These are phyloP conservation scores for Vanessa tameamea DNA, from an alignment of 1,140 invertebrate genomes.

Conservation along the genomic window DNA sequence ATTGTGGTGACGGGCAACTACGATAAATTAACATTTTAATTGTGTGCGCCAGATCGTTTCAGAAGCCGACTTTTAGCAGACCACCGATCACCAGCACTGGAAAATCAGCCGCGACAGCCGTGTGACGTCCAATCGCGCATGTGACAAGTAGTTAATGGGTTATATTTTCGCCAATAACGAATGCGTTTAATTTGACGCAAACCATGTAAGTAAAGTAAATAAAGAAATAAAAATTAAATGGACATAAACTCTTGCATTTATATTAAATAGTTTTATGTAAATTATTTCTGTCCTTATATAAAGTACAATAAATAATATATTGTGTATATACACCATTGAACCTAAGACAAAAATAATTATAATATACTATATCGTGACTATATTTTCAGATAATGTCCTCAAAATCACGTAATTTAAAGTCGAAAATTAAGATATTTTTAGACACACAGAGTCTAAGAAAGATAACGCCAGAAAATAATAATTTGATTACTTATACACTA, in stretches of 20 bases:
- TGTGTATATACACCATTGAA: no score
- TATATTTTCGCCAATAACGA: slow-evolving; percentile 56
- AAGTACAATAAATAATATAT: no score
- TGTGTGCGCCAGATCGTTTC: slow-evolving; percentile 60
- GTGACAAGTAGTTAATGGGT: slow-evolving; percentile 69
- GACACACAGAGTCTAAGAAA: slow-evolving; percentile 31
- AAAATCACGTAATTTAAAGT: slow-evolving; percentile 32
- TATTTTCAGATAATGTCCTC: slow-evolving; percentile 39
- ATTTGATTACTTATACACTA: slow-evolving; percentile 46
- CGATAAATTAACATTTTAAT: slow-evolving; percentile 73
- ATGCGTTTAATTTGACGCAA: slow-evolving; percentile 47
- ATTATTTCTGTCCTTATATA: no score
- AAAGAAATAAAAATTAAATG: background rate
- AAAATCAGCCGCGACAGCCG: slow-evolving; percentile 53
- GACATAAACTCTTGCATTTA: no score
- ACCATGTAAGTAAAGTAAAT: background rate
- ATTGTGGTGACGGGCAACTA: slow-evolving; percentile 17
- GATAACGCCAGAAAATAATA: slow-evolving; percentile 23
- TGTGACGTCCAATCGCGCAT: slow-evolving; percentile 60
- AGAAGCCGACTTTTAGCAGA: slow-evolving; percentile 40
- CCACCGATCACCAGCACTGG: slow-evolving; percentile 44
- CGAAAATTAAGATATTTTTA: slow-evolving; percentile 24
- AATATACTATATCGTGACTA: background rate
- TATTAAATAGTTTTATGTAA: no score
- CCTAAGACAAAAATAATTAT: background rate